Evolutionary conservation across 2,888 invertebrate species (phyloP).

Genomic region (Leptinotarsa tumamoca): DNA sequence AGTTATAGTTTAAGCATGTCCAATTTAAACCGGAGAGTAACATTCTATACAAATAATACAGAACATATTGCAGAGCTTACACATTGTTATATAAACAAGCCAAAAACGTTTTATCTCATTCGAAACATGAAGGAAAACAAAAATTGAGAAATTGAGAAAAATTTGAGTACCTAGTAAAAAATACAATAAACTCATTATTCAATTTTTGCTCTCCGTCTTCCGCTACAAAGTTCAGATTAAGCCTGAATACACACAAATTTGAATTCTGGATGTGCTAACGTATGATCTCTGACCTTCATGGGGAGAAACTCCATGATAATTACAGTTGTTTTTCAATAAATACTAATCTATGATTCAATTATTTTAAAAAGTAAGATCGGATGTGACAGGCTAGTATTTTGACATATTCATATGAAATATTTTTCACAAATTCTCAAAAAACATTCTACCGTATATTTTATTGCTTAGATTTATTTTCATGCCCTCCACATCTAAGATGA

Average conservation of each 20-base stretch:
- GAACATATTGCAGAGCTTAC: slow-evolving; percentile 24
- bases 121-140: background rate
- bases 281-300: slow-evolving; percentile 2
- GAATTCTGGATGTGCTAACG: background rate
- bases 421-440: background rate
- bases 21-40: slow-evolving; percentile 9
- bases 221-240: background rate
- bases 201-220: background rate
- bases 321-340: background rate
- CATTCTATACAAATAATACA: background rate
- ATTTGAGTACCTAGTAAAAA: background rate
- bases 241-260: background rate
- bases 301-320: background rate
- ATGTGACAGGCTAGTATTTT: too few species aligned
- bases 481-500: slow-evolving; percentile 34
- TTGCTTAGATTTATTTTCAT: slow-evolving; percentile 45
- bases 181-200: background rate
- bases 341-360: background rate
- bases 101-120: background rate
- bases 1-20: background rate
- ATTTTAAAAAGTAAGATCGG: background rate
- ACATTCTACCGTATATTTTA: slow-evolving; percentile 34
- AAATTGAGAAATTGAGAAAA: background rate
- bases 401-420: background rate
- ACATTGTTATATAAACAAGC: slow-evolving; percentile 11